Percentiles rank a stretch among this genome's conserved stretches.
These are phyloP conservation scores for Echinops telfairi DNA, from an alignment of 2,113 vertebrate genomes.

Conservation along the genomic window DNA sequence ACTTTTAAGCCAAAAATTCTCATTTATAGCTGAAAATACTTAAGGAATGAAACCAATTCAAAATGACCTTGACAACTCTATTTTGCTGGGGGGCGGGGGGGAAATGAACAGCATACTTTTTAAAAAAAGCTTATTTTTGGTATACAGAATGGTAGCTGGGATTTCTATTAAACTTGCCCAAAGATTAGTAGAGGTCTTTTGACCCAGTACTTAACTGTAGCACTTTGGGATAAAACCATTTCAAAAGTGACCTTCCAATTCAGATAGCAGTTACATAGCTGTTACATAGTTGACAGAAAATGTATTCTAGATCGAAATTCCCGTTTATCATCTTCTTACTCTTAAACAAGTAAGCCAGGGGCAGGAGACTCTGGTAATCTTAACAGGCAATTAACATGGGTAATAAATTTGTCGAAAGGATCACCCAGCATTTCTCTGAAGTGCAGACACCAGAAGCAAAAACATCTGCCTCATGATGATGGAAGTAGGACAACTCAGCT, in stretches of 20 bases:
- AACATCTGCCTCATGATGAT: neutral
- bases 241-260: conserved; percentile 22
- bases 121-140: neutral
- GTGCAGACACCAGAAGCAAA: too few relatives aligned
- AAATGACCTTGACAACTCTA: neutral
- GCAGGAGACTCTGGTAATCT: neutral
- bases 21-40: conserved; percentile 52
- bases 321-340: neutral
- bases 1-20: conserved; percentile 1
- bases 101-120: neutral
- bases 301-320: neutral
- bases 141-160: neutral
- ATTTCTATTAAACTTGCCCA: conserved; percentile 15
- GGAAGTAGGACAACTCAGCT: neutral
- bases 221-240: neutral
- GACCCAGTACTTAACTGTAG: neutral
- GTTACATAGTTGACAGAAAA: conserved; percentile 20
- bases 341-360: neutral
- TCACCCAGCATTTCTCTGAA: neutral
- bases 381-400: neutral
- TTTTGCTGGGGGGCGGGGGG: neutral
- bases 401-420: conserved; percentile 1
- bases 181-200: neutral
- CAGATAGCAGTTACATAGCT: conserved; percentile 7
- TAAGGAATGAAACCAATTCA: neutral